Percentiles rank a stretch among this genome's conserved stretches.
Evolutionary conservation across 2,113 vertebrate genomes (phyloP).

Genomic region (Podiceps cristatus): DNA sequence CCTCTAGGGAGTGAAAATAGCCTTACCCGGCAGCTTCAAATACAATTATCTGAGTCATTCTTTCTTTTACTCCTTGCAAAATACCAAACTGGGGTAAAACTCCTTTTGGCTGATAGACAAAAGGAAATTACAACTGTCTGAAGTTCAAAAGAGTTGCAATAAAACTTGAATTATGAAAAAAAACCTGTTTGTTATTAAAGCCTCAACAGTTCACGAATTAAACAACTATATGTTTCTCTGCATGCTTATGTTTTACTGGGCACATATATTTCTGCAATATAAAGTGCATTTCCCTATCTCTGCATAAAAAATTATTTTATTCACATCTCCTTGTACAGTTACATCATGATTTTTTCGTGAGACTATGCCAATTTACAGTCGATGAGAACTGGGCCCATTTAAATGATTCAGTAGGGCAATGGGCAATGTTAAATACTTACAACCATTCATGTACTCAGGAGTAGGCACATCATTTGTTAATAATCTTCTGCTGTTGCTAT

Average conservation of each 20-base stretch:
- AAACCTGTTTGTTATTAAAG: constrained; percentile 19
- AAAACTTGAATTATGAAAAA: constrained; percentile 44
- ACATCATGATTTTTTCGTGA: neutral
- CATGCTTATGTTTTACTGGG: neutral
- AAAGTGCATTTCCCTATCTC: neutral
- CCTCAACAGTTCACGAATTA: neutral
- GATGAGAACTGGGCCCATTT: neutral
- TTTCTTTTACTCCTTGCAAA: constrained; percentile 48
- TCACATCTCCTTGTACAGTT: neutral
- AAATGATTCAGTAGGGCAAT: neutral
- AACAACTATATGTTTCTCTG: neutral
- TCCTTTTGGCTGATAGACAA: constrained; percentile 32
- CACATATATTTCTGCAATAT: neutral
- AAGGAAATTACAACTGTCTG: constrained; percentile 48
- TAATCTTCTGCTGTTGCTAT: neutral
- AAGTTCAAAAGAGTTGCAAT: constrained; percentile 49
- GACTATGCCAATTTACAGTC: neutral
- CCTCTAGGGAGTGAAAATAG: constrained; percentile 31
- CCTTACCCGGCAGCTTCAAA: constrained; percentile 47
- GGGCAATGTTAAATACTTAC: neutral
- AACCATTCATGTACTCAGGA: neutral
- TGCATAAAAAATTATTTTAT: neutral
- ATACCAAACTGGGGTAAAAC: constrained; percentile 24
- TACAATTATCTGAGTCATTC: constrained; percentile 32
- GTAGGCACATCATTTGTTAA: neutral